phyloP scores from a whole-genome alignment of 2,113 vertebrate genomes.

The Megaptera novaeangliae region DNA sequence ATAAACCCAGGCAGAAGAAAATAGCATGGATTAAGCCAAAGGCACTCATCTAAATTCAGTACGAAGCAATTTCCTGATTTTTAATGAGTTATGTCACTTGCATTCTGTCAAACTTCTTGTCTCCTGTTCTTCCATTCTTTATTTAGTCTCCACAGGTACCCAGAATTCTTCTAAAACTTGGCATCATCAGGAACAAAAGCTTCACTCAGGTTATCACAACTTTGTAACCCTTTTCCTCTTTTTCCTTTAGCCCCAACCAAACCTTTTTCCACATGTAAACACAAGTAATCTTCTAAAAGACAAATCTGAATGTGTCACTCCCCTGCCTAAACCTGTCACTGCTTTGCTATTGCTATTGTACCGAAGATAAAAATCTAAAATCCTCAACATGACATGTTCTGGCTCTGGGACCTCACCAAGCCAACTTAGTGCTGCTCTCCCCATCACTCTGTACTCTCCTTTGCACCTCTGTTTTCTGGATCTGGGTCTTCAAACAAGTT shows the following conservation, averaged over 20 bases:
- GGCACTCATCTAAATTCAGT: background rate
- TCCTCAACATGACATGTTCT: background rate
- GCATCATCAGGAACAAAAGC: background rate
- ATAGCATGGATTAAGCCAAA: background rate
- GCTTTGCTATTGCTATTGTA: background rate
- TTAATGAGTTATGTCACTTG: background rate
- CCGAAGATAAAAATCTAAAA: background rate
- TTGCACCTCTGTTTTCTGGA: background rate
- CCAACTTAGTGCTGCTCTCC: rapidly evolving
- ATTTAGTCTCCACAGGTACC: background rate
- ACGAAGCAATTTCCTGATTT: background rate
- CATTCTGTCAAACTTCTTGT: background rate
- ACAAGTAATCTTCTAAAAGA: background rate
- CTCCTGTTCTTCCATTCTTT: background rate
- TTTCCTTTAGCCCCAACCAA: background rate
- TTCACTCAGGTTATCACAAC: background rate
- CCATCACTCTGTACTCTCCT: background rate
- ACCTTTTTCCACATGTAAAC: background rate
- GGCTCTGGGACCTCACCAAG: background rate
- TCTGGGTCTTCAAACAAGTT: background rate
- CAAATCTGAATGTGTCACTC: background rate
- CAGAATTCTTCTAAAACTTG: slow-evolving; percentile 1
- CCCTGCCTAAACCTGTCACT: background rate
- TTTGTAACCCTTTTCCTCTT: background rate
- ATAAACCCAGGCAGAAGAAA: background rate